Evolutionary conservation across 1,140 invertebrate species (phyloP).

Genomic region (Eulimnadia texana): DNA sequence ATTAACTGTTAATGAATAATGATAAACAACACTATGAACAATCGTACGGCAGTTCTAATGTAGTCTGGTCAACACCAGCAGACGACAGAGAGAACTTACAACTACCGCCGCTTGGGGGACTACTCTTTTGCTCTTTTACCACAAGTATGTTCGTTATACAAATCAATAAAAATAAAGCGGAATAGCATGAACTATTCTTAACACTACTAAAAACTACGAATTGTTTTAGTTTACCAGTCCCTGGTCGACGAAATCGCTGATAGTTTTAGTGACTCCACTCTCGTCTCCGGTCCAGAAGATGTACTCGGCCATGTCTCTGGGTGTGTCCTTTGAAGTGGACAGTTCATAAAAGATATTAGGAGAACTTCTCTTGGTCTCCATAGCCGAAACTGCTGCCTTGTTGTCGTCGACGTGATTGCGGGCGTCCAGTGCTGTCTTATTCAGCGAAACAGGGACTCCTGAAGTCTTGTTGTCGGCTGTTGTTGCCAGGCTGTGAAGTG

Average conservation of each 20-base stretch:
- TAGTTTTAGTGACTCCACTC: slow-evolving; percentile 49
- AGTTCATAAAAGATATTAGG: not conserved
- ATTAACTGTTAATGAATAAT: no score
- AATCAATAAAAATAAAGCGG: no score
- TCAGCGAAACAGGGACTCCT: not conserved
- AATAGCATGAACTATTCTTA: no score
- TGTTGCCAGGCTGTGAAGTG: not conserved
- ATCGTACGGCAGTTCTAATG: no score
- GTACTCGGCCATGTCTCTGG: slow-evolving; percentile 42
- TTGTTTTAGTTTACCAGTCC: slow-evolving; percentile 50
- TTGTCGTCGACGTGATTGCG: not conserved
- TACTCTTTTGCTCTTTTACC: no score
- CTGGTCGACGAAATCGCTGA: slow-evolving; percentile 53
- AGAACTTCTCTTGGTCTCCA: not conserved
- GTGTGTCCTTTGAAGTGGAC: slow-evolving; percentile 6
- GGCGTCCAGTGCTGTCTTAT: not conserved
- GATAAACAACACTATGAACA: no score
- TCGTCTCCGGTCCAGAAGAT: slow-evolving; percentile 64
- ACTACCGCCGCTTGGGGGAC: no score
- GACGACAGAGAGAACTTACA: no score
- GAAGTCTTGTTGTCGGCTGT: not conserved
- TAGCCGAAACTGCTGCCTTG: not conserved
- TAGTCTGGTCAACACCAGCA: no score
- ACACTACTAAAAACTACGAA: no score
- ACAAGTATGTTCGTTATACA: no score